Conservation (phyloP, 2,797 vertebrate species). For the Pseudochaenichthys georgianus region DNA sequence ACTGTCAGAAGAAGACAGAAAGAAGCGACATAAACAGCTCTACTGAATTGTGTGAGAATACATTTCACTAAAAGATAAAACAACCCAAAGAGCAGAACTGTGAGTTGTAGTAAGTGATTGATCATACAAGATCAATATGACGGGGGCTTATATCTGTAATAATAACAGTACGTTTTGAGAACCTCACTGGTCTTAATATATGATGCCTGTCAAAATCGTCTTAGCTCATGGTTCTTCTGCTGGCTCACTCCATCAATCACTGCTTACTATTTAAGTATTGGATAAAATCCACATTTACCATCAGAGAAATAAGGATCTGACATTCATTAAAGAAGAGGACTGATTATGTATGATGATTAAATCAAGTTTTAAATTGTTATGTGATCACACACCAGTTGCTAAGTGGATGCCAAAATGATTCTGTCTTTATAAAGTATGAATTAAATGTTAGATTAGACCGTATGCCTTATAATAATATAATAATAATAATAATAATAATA, state of each 20-base stretch:
- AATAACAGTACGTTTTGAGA: constrained; percentile 53
- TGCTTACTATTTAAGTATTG: constrained; percentile 29
- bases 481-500: too few species aligned
- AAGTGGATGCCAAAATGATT: neutral
- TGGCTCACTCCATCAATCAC: constrained; percentile 62
- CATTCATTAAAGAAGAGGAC: neutral
- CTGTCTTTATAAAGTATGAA: neutral
- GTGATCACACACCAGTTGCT: constrained; percentile 2
- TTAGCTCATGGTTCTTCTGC: constrained; percentile 57
- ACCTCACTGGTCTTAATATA: constrained; percentile 66
- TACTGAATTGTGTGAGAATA: neutral
- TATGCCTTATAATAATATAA: too few species aligned
- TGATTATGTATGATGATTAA: constrained; percentile 21
- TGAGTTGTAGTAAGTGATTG: constrained; percentile 41
- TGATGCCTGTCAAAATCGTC: constrained; percentile 66
- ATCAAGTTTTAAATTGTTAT: constrained; percentile 3
- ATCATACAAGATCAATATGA: constrained; percentile 54
- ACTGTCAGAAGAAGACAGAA: constrained; percentile 23
- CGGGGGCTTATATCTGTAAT: constrained; percentile 46
- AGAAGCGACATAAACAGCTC: neutral
- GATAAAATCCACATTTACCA: constrained; percentile 26
- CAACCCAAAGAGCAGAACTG: constrained; percentile 23
- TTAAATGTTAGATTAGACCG: too few species aligned
- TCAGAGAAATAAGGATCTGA: neutral
- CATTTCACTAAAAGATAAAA: constrained; percentile 35